Evolutionary conservation across 2,888 invertebrate genomes (phyloP).

Genomic region (Mermis nigrescens): DNA sequence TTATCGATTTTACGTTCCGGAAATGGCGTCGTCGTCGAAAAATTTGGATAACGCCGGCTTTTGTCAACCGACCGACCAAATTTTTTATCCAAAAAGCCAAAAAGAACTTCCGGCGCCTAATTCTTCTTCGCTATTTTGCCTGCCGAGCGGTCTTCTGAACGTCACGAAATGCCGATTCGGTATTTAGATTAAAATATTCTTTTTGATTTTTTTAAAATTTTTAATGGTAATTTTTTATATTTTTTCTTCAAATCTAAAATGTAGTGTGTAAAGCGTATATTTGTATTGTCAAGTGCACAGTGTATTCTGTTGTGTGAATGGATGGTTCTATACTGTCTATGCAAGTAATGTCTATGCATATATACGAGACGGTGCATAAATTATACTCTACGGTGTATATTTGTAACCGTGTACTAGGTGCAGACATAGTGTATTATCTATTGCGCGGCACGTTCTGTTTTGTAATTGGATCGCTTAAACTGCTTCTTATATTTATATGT

Average conservation of each 20-base stretch:
- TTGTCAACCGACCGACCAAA: not conserved
- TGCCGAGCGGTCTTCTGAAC: not conserved
- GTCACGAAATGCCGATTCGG: not conserved
- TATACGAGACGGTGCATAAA: too few species aligned
- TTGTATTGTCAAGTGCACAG: not conserved
- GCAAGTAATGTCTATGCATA: too few species aligned
- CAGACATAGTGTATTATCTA: too few species aligned
- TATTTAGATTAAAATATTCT: not conserved
- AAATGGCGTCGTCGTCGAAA: not conserved
- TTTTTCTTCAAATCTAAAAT: not conserved
- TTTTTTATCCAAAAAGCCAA: not conserved
- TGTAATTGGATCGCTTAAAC: too few species aligned
- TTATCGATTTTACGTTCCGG: not conserved
- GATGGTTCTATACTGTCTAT: too few species aligned
- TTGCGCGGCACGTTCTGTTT: too few species aligned
- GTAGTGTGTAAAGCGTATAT: too few species aligned
- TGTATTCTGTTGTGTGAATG: too few species aligned
- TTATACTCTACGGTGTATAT: too few species aligned
- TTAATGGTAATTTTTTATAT: not conserved
- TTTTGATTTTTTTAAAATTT: not conserved
- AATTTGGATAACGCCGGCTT: not conserved
- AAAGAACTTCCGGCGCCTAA: not conserved
- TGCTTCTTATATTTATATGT: too few species aligned
- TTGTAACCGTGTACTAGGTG: too few species aligned
- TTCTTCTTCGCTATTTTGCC: not conserved